A percentile compares a stretch with the other conserved stretches of the same genome.
These are phyloP conservation scores for Heterotis niloticus DNA, from an alignment of 2,113 vertebrate genomes.

Conservation along the genomic window DNA sequence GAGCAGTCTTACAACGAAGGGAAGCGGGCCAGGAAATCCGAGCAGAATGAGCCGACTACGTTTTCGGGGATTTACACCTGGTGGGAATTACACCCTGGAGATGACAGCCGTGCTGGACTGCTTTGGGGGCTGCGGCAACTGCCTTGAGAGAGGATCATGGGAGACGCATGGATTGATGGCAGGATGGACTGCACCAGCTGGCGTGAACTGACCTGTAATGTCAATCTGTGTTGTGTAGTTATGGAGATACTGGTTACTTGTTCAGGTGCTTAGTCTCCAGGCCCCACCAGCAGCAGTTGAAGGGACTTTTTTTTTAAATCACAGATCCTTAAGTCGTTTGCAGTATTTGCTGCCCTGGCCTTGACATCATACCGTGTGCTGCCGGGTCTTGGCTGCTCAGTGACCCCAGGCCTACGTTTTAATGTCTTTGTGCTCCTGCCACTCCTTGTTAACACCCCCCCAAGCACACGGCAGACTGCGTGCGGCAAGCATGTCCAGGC, in stretches of 20 bases:
- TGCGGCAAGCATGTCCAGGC: conserved; percentile 17
- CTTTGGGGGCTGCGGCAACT: too few species aligned
- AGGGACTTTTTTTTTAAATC: not conserved
- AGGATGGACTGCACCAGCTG: too few species aligned
- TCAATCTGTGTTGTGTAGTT: too few species aligned
- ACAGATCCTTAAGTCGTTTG: not conserved
- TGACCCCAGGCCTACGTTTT: not conserved
- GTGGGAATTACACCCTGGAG: not conserved
- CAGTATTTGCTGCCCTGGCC: not conserved
- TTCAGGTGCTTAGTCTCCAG: not conserved
- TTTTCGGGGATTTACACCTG: not conserved
- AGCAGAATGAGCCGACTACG: not conserved
- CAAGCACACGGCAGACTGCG: conserved; percentile 10
- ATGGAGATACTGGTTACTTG: not conserved
- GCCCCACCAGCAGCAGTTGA: not conserved
- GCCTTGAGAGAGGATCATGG: too few species aligned
- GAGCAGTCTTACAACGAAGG: not conserved
- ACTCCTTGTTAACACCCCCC: not conserved
- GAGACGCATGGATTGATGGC: too few species aligned
- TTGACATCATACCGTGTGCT: not conserved
- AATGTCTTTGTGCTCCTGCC: not conserved
- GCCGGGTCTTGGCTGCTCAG: not conserved
- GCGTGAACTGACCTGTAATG: too few species aligned
- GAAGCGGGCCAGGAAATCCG: not conserved
- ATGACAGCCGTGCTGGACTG: too few species aligned